Base-by-base conservation (phyloP, 37 sponge, comb jelly and placozoan genomes). In the Petrosia ficiformis region DNA sequence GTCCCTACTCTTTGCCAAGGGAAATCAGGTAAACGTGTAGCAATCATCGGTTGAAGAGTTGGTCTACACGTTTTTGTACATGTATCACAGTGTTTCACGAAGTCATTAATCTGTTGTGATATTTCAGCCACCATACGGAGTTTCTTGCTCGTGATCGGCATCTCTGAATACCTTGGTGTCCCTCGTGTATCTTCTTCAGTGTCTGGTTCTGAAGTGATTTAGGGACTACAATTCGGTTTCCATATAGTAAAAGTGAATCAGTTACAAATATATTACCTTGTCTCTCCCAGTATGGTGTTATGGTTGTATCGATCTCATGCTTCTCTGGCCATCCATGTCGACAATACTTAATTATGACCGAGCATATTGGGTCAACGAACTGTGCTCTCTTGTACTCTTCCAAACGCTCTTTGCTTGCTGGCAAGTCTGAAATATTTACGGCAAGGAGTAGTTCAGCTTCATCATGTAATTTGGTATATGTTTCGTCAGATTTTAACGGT, bases 111-210 rank as follows among this genome's bases (percentile, higher is more conserved):
- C 31, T 59, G 36, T 36, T 42, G 44, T 3, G 65, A 59, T 58
- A 83, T 61, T 16, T 68, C 77, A 39, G 84, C 77, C 77, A 83
- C 84, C 84, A 83, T 5, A 87, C 80, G 2, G 84, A 68, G 42
- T 39, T 41, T 1, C 28, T 40, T 25, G 67, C 79, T 39, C 68
- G 57, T 0, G 26, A 42, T 0, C 58, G 43, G 31, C 85, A 78
- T 48, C 33, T 10, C 4, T 25, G 21, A 8, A 84, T 65, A 0
- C 79, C 79, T 52, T 78, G 79, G 37, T 84, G 85, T 0, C 85
- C 85, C 2, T 21, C 14, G 43, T 77, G 85, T 36, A 78, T 42
- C 38, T 83, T 83, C 0, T 58, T 32, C 3, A 83, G 33, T 21
- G 72, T 70, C 34, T 59, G 39, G 36, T 75, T n/a, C 57, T 57